Conservation (phyloP, 2,113 vertebrate genomes). For the Pseudorectes ferrugineus region DNA sequence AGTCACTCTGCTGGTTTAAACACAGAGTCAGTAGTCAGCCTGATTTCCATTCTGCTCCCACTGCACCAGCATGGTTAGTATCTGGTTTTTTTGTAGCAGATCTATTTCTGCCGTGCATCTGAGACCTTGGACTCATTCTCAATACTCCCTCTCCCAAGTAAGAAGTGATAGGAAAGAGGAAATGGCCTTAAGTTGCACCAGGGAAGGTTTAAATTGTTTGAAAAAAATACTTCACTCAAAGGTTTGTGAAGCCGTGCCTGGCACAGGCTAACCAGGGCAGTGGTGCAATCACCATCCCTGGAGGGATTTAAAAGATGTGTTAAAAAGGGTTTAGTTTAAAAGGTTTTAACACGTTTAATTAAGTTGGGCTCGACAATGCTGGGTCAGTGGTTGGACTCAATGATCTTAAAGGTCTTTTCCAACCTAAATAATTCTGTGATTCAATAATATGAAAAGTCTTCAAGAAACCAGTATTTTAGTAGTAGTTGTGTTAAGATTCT, state of each 20-base stretch:
- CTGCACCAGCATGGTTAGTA: background rate
- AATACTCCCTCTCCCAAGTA: background rate
- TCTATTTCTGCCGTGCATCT: background rate
- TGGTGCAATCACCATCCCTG: background rate
- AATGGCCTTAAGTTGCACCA: background rate
- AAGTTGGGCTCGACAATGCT: background rate
- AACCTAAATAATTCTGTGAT: background rate
- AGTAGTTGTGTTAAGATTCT: background rate
- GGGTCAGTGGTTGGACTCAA: background rate
- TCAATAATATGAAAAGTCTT: background rate
- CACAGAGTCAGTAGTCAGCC: background rate
- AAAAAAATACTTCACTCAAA: background rate
- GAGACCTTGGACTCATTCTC: background rate
- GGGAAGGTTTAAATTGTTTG: background rate
- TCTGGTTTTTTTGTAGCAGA: background rate
- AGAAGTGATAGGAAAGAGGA: background rate
- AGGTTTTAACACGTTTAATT: background rate
- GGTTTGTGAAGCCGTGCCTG: background rate
- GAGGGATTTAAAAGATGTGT: background rate
- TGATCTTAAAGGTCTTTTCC: background rate
- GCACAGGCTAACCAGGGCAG: background rate
- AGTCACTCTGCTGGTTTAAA: background rate
- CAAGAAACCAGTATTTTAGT: background rate
- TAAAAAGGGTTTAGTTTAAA: background rate
- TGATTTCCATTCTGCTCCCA: background rate